Evolutionary conservation across 2,797 vertebrate species (phyloP).

Genomic region (Pachyuromys duprasi): DNA sequence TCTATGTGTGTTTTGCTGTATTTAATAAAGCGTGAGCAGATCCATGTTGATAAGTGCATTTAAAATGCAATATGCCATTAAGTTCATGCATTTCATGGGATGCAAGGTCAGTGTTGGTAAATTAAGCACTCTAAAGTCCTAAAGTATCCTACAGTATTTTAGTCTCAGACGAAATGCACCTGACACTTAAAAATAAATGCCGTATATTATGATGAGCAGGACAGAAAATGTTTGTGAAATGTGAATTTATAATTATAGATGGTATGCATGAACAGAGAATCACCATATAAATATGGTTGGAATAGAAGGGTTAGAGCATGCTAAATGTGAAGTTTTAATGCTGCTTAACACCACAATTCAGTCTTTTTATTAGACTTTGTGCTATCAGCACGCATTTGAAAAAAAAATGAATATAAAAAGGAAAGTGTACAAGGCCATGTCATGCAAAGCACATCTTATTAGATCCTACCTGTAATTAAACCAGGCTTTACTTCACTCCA

Average conservation of each 20-base stretch:
- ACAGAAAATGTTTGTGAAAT: slow-evolving; percentile 17
- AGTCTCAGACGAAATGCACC: slow-evolving; percentile 40
- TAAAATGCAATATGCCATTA: slow-evolving; percentile 48
- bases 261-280: slow-evolving; percentile 35
- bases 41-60: slow-evolving; percentile 24
- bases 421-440: background rate
- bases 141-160: background rate
- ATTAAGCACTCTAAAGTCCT: slow-evolving; percentile 18
- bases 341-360: slow-evolving; percentile 21
- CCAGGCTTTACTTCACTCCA: background rate
- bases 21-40: slow-evolving; percentile 49
- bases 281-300: background rate
- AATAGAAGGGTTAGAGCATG: background rate
- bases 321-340: slow-evolving; percentile 55
- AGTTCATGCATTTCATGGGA: slow-evolving; percentile 23
- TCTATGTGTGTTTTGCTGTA: background rate
- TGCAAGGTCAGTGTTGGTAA: slow-evolving; percentile 59
- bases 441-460: slow-evolving; percentile 38
- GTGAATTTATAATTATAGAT: slow-evolving; percentile 39
- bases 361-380: slow-evolving; percentile 43
- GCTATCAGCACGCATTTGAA: background rate
- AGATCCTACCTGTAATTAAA: background rate
- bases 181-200: slow-evolving; percentile 38
- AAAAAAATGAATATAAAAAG: slow-evolving; percentile 38
- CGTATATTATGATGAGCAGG: slow-evolving; percentile 31